phyloP scores from a whole-genome alignment of 2,113 vertebrate species.

The Piliocolobus tephrosceles region DNA sequence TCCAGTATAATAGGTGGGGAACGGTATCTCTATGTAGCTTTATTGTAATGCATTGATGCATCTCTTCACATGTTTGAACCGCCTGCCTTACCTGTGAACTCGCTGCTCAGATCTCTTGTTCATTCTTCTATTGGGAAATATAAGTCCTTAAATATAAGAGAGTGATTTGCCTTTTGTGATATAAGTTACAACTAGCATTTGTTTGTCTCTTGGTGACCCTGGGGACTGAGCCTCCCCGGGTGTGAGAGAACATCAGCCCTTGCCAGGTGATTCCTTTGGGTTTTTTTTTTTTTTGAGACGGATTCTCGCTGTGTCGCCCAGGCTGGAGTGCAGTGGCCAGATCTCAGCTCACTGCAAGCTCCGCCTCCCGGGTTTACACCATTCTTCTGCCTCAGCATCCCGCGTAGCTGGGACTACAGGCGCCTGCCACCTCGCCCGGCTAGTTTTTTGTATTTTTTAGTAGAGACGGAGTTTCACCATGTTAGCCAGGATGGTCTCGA shows the following conservation, averaged over 20 bases:
- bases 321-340: too few relatives aligned
- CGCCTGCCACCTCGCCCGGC: too few relatives aligned
- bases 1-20: rapidly evolving
- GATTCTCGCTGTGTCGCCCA: too few relatives aligned
- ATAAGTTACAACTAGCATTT: not conserved
- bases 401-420: too few relatives aligned
- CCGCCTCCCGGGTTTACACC: too few relatives aligned
- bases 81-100: not conserved
- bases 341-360: too few relatives aligned
- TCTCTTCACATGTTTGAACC: not conserved
- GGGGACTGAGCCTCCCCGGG: not conserved
- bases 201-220: not conserved
- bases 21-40: not conserved
- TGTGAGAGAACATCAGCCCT: not conserved
- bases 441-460: too few relatives aligned
- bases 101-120: not conserved
- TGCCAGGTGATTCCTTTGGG: not conserved
- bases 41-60: not conserved
- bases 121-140: not conserved
- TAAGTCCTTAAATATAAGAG: not conserved
- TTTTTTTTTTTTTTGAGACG: too few relatives aligned
- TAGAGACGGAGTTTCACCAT: too few relatives aligned
- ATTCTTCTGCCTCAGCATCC: too few relatives aligned
- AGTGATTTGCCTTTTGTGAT: not conserved
- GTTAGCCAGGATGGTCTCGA: too few relatives aligned